Conservation (phyloP, 2,888 invertebrate genomes). For the Limnephilus auricula region DNA sequence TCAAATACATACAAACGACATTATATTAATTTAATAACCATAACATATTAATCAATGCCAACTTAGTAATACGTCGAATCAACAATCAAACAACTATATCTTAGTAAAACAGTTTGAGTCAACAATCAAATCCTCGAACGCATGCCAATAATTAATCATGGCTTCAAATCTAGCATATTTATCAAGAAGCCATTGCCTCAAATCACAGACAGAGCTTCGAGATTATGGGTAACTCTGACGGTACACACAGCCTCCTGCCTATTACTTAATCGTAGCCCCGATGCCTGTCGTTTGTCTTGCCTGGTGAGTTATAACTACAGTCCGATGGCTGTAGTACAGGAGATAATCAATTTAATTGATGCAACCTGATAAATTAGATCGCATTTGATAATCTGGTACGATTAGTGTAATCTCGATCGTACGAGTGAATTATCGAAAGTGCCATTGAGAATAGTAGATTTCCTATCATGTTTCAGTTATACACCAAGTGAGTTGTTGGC, state of each 20-base stretch:
- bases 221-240: neutral
- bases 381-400: neutral
- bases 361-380: neutral
- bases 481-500: no score
- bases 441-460: no score
- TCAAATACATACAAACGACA: no score
- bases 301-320: neutral
- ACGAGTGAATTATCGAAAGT: no score
- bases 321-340: neutral
- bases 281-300: neutral
- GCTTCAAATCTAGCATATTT: neutral
- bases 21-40: no score
- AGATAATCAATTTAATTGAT: constrained; percentile 9
- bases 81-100: no score
- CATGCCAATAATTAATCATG: neutral
- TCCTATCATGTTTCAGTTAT: no score
- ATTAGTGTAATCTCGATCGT: neutral
- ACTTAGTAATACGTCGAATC: no score
- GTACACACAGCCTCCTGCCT: neutral
- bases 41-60: no score
- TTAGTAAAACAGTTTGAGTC: no score
- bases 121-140: no score
- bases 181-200: neutral
- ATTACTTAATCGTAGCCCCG: neutral
- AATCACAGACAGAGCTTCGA: neutral